Evolutionary conservation across 2,113 vertebrate species (phyloP).

Genomic region (Alligator mississippiensis): DNA sequence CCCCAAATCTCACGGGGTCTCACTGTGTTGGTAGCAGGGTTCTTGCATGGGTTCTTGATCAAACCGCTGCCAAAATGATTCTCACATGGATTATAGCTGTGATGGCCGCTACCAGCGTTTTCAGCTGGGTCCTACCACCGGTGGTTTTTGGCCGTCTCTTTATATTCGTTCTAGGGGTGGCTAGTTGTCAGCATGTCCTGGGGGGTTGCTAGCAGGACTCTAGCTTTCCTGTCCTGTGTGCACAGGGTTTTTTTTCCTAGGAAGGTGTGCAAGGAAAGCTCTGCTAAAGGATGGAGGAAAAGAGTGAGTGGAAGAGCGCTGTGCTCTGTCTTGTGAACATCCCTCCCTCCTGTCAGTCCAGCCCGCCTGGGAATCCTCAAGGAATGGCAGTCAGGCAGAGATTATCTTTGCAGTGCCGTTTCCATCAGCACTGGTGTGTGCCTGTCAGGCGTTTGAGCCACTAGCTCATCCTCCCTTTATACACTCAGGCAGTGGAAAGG

Average conservation of each 20-base stretch:
- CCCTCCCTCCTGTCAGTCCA: background rate
- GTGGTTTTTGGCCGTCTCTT: no score
- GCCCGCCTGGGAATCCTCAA: background rate
- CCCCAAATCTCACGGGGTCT: no score
- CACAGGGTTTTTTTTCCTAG: background rate
- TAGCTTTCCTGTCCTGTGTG: background rate
- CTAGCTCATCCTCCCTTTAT: background rate
- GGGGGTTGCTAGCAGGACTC: background rate
- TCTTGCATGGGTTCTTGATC: background rate
- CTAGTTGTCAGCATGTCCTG: background rate
- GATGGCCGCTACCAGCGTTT: no score
- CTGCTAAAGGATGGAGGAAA: background rate
- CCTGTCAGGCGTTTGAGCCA: background rate
- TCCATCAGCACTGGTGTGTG: background rate
- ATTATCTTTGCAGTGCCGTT: background rate
- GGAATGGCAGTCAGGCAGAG: background rate
- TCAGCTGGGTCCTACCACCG: no score
- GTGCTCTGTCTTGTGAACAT: background rate
- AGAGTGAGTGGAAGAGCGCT: background rate
- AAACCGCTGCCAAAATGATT: no score
- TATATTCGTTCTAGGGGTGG: no score
- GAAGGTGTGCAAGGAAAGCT: background rate
- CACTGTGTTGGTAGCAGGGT: background rate
- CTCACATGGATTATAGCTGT: no score
- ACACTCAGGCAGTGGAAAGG: no score